These are phyloP conservation scores for Myotis findleyi DNA, from an alignment of 2,797 vertebrate species.

Conservation along the genomic window DNA sequence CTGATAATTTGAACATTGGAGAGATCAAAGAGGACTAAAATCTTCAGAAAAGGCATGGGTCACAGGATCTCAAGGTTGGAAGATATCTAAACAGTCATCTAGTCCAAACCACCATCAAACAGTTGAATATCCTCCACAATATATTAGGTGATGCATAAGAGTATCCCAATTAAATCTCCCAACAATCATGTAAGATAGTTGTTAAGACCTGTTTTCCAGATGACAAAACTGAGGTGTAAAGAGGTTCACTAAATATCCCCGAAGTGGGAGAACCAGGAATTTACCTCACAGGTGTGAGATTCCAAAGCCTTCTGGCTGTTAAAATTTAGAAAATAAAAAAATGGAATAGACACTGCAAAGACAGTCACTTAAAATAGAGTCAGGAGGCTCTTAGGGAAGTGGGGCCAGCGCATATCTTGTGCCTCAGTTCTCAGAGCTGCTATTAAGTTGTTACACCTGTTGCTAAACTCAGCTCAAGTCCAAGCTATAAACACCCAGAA, in stretches of 20 bases:
- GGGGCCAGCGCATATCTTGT: background rate
- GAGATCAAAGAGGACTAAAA: background rate
- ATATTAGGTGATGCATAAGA: background rate
- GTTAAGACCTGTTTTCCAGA: background rate
- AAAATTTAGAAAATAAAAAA: background rate
- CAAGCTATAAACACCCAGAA: background rate
- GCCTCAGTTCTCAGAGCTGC: background rate
- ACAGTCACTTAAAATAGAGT: background rate
- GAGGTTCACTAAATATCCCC: background rate
- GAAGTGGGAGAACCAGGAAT: background rate
- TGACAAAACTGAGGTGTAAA: background rate
- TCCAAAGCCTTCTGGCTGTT: background rate
- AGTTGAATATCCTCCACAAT: background rate
- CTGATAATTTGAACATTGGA: background rate
- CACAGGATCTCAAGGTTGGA: background rate
- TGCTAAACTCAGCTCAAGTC: background rate
- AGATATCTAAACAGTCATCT: background rate
- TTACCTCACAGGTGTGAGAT: background rate
- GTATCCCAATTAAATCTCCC: background rate
- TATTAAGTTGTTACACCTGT: background rate
- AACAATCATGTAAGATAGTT: background rate
- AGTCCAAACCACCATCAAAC: background rate
- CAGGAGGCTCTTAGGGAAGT: background rate
- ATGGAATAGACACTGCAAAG: background rate
- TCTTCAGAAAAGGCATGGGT: background rate